phyloP scores from a whole-genome alignment of 2,797 vertebrate genomes.

The Sebastiscus tertius region DNA sequence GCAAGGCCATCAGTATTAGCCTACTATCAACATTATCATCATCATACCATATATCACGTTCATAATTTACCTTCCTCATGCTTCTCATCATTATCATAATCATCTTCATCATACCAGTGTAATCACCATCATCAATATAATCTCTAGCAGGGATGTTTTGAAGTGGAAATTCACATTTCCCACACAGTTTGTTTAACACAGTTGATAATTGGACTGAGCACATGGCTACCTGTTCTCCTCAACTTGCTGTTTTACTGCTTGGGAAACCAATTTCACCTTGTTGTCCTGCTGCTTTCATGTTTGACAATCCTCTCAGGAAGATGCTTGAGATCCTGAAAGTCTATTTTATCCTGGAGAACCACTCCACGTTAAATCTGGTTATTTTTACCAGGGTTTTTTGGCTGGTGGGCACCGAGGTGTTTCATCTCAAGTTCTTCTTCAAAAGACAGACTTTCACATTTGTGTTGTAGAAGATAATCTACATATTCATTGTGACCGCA shows the following conservation, averaged over 20 bases:
- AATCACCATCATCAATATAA: neutral
- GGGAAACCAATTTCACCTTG: neutral
- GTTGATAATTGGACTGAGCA: neutral
- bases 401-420: neutral
- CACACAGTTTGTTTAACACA: neutral
- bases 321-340: neutral
- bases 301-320: neutral
- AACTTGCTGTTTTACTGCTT: neutral
- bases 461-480: neutral
- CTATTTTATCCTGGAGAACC: neutral
- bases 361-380: neutral
- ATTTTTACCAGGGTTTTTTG: neutral
- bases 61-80: neutral
- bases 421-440: neutral
- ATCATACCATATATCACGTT: neutral
- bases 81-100: neutral
- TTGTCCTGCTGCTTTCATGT: neutral
- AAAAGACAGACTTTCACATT: neutral
- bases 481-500: neutral
- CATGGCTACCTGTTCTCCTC: neutral
- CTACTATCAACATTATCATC: neutral
- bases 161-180: neutral
- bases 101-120: neutral
- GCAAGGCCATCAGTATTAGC: neutral
- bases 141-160: neutral